phyloP scores from a whole-genome alignment of 2,797 vertebrate genomes.

The Caiman crocodilus region DNA sequence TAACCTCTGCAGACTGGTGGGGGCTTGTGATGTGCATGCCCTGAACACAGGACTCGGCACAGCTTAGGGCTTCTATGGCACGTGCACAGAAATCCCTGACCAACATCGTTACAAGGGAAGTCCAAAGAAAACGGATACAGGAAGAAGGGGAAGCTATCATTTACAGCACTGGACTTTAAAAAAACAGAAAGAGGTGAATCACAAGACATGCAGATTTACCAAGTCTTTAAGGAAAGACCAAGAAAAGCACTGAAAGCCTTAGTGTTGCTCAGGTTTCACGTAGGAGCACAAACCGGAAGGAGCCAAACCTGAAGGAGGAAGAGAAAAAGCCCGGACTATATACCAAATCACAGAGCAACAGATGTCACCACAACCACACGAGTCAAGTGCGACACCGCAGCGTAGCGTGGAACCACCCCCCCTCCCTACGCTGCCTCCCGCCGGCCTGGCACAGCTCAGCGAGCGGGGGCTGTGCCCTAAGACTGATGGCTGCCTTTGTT shows the following conservation, averaged over 20 bases:
- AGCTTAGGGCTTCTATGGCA: background rate
- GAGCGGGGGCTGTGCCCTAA: background rate
- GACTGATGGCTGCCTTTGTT: background rate
- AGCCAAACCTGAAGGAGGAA: slow-evolving; percentile 98
- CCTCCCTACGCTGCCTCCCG: background rate
- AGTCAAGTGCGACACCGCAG: slow-evolving; percentile 55
- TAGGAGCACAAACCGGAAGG: slow-evolving; percentile 99
- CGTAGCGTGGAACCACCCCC: background rate
- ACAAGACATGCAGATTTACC: slow-evolving; percentile 94
- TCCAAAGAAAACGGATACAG: slow-evolving; percentile 69
- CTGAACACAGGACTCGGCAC: background rate
- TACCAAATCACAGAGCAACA: slow-evolving; percentile 79
- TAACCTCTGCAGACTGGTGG: background rate
- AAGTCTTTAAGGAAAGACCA: slow-evolving; percentile 98
- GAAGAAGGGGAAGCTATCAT: slow-evolving; percentile 56
- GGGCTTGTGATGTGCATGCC: background rate
- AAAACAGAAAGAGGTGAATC: slow-evolving; percentile 76
- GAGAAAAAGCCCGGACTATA: slow-evolving; percentile 90
- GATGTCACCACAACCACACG: slow-evolving; percentile 61
- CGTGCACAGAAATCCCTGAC: background rate
- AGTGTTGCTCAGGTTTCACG: slow-evolving; percentile 99
- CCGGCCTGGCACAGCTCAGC: background rate
- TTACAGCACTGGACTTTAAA: slow-evolving; percentile 70
- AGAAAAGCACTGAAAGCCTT: slow-evolving; percentile 99
- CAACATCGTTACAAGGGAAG: slow-evolving; percentile 17